Conservation (phyloP, 2,797 vertebrate species). For the Hemibagrus guttatus region DNA sequence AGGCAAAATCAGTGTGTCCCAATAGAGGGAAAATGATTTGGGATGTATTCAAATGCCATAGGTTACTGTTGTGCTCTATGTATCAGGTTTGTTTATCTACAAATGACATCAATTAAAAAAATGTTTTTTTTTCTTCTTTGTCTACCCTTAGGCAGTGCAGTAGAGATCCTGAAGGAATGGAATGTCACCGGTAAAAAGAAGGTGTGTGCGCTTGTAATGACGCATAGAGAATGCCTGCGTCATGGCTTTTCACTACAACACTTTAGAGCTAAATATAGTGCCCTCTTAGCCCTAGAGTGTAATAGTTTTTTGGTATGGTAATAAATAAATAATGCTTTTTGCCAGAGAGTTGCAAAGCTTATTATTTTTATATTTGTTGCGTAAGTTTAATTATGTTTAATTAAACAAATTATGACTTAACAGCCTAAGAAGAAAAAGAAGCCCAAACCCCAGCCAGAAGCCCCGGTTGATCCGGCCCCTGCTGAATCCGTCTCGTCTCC, state of each 20-base stretch:
- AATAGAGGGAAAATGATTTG: not conserved
- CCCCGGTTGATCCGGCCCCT: slow-evolving; percentile 64
- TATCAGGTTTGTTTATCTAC: not conserved
- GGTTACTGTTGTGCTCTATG: not conserved
- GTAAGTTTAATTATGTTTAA: not conserved
- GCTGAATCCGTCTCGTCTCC: slow-evolving; percentile 59
- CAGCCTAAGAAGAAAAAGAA: slow-evolving; percentile 94
- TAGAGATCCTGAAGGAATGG: slow-evolving; percentile 95
- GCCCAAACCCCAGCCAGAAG: slow-evolving; percentile 79
- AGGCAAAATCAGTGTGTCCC: not conserved
- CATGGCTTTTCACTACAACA: not conserved
- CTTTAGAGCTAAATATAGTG: slow-evolving; percentile 29
- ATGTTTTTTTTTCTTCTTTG: slow-evolving; percentile 42
- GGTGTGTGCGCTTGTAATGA: slow-evolving; percentile 66
- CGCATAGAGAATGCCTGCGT: not conserved
- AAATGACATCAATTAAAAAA: slow-evolving; percentile 21
- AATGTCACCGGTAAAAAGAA: slow-evolving; percentile 96
- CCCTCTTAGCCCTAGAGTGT: not conserved
- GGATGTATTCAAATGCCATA: not conserved
- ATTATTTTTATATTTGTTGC: not conserved
- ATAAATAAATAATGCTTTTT: not conserved
- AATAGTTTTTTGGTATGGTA: not conserved
- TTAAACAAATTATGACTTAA: not conserved
- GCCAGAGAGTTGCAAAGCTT: not conserved
- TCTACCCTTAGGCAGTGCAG: slow-evolving; percentile 81